These are phyloP conservation scores for Sorex maritimensis DNA, from an alignment of 2,797 vertebrate genomes.

Conservation along the genomic window DNA sequence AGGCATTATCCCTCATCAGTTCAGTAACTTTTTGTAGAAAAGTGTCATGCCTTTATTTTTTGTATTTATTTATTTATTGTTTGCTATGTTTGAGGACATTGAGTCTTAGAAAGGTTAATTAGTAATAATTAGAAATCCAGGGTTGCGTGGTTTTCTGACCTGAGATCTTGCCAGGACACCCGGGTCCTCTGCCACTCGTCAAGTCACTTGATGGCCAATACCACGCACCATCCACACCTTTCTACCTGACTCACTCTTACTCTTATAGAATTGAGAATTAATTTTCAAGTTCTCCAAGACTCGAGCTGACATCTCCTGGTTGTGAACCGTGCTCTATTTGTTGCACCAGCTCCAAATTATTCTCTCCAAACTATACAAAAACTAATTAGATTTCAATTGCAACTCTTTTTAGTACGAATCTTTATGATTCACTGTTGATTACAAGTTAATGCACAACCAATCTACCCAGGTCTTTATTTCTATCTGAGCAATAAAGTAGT, in stretches of 20 bases:
- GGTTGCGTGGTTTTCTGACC: background rate
- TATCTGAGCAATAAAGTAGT: constrained; percentile 78
- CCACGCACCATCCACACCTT: constrained; percentile 43
- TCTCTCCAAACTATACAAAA: constrained; percentile 69
- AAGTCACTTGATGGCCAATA: background rate
- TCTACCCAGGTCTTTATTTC: constrained; percentile 76
- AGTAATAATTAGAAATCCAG: constrained; percentile 3
- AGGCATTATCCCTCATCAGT: constrained; percentile 2
- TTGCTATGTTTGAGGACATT: constrained; percentile 24
- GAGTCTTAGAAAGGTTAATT: constrained; percentile 24
- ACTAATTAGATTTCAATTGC: constrained; percentile 81
- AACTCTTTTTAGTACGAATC: constrained; percentile 77
- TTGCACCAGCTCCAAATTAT: constrained; percentile 78
- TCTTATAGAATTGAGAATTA: constrained; percentile 59
- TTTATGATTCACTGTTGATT: constrained; percentile 85
- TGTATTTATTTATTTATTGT: too few species aligned
- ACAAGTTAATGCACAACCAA: constrained; percentile 83
- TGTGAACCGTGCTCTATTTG: constrained; percentile 37
- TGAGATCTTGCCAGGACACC: background rate
- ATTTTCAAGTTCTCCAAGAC: constrained; percentile 62
- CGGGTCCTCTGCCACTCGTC: background rate
- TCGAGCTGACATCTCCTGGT: constrained; percentile 60
- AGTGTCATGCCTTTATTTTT: background rate
- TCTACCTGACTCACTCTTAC: background rate
- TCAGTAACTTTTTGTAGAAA: background rate